Base-by-base conservation (phyloP, 2,797 vertebrate genomes). In the Hippocampus kuda region DNA sequence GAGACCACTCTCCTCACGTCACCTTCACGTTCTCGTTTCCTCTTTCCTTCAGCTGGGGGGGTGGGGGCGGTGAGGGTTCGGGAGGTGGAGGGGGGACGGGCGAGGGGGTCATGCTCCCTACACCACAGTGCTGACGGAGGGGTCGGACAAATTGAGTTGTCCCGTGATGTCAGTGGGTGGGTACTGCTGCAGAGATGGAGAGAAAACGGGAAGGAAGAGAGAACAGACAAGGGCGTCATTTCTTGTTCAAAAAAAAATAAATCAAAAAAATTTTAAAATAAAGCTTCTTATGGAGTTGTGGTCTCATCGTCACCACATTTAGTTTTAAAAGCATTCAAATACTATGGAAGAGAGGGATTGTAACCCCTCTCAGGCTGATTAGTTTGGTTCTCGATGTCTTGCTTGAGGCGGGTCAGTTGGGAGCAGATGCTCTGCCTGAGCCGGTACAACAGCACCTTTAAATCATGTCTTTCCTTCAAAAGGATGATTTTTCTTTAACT, bases 41-140 rank as follows among this genome's bases (percentile, higher is more conserved):
- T 85, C 85, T 87, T 83, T 84, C 84, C 82, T 76, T 24, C 4
- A 5, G 68, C 26, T 13, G 59, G 44, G 15, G 68, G 59, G 27
- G 1, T 0, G 59, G 59, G 7, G 70, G 69, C 1, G 6, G 34
- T 7, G 34, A 7, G 34, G 34, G 6, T 34, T 34, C 34, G 4
- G 34, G 34, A 34, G 34, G 34, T 6, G 34, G 34, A 34, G 34
- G 34, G 34, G 34, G 34, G 5, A n/a, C 5, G 34, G 34, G 34
- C 34, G 70, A 0, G 54, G 26, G 13, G 57, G 27, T 30, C 60
- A n/a, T 6, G 59, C 78, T 80, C 75, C 91, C 90, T 75, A 99
- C 88, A 99, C 96, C 93, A 98, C 97, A 57, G 97, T 99, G 93
- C 97, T 99, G 93, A 99, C 97, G 82, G 97, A 99, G 84, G 97